A percentile compares a stretch with the other conserved stretches of the same genome.
Evolutionary conservation across 2,888 invertebrate genomes (phyloP).

Genomic region (Mantis religiosa): DNA sequence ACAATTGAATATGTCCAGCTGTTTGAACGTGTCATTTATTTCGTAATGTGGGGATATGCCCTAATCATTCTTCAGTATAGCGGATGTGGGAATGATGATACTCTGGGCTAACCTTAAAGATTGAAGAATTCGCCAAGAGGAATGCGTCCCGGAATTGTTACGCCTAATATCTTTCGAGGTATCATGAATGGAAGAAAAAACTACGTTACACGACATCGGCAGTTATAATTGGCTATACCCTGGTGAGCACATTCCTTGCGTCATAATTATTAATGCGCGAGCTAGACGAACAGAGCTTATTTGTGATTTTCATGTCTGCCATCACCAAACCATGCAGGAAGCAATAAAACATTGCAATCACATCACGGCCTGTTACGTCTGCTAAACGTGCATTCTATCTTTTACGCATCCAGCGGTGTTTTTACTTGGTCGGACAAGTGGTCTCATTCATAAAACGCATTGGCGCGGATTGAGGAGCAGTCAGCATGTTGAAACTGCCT

Average conservation of each 20-base stretch:
- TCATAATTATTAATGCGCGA: background rate
- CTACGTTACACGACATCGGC: too few species aligned
- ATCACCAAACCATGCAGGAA: background rate
- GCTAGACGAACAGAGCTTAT: background rate
- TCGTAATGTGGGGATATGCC: too few species aligned
- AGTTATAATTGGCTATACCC: background rate
- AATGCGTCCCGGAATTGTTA: too few species aligned
- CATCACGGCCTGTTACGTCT: background rate
- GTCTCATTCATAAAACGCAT: background rate
- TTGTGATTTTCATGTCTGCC: background rate
- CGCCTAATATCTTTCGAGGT: too few species aligned
- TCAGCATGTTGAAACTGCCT: background rate
- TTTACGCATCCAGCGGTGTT: background rate
- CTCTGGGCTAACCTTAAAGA: too few species aligned
- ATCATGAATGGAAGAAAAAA: too few species aligned
- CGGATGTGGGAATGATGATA: too few species aligned
- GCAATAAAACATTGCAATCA: background rate
- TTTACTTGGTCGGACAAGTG: background rate
- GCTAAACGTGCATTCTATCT: background rate
- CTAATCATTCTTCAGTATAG: too few species aligned
- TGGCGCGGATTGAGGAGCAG: background rate
- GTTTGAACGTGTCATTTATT: too few species aligned
- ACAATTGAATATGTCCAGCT: too few species aligned
- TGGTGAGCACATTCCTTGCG: background rate
- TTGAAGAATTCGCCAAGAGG: too few species aligned